Evolutionary conservation across 2,888 invertebrate genomes (phyloP).

Genomic region (Phorcus lineatus): DNA sequence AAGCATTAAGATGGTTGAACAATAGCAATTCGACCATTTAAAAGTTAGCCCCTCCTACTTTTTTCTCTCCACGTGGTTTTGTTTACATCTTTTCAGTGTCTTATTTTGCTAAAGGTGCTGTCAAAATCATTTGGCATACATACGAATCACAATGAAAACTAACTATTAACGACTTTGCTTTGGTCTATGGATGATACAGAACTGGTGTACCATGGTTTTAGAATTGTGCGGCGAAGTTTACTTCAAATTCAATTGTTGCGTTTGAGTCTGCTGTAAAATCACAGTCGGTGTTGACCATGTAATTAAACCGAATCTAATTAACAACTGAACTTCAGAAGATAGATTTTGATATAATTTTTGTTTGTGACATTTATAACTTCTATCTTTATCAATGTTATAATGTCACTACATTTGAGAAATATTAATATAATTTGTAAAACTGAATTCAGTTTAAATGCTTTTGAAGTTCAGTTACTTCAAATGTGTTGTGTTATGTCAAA

Average conservation of each 20-base stretch:
- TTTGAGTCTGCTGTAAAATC: neutral
- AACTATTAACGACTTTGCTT: too few species aligned
- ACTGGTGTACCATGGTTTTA: too few species aligned
- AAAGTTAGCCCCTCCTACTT: neutral
- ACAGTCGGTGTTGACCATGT: neutral
- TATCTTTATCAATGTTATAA: neutral
- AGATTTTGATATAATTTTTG: neutral
- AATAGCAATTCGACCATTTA: too few species aligned
- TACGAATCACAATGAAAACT: neutral
- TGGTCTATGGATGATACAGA: too few species aligned
- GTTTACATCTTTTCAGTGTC: neutral
- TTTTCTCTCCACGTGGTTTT: constrained; percentile 5
- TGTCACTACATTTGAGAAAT: neutral
- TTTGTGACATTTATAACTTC: neutral
- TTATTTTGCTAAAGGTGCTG: neutral
- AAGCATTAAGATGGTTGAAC: neutral
- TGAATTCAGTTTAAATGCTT: too few species aligned
- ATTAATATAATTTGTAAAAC: too few species aligned
- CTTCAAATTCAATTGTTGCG: too few species aligned
- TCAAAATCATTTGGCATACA: neutral
- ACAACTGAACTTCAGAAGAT: neutral
- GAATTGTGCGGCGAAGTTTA: too few species aligned
- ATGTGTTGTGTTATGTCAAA: too few species aligned
- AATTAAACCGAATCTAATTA: neutral
- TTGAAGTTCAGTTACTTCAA: neutral